These are phyloP conservation scores for Thalassarche chlororhynchos DNA, from an alignment of 2,113 vertebrate genomes.

Conservation along the genomic window DNA sequence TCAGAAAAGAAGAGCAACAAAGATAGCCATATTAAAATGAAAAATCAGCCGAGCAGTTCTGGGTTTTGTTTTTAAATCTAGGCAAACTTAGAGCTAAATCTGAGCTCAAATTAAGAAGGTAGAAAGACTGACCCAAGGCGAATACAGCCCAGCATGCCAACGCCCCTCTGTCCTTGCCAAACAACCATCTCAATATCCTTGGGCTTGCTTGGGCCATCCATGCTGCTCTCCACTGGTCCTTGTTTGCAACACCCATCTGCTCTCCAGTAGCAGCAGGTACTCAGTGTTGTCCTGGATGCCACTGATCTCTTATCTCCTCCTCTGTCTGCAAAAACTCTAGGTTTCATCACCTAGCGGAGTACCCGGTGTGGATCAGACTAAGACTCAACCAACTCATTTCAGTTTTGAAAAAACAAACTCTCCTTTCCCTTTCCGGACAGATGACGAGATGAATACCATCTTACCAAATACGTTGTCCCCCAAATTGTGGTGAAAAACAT, in stretches of 20 bases:
- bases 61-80: not conserved
- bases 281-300: not conserved
- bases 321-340: not conserved
- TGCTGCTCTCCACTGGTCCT: not conserved
- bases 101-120: not conserved
- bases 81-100: not conserved
- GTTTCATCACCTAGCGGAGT: not conserved
- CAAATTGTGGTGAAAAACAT: not conserved
- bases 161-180: not conserved
- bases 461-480: not conserved
- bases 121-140: not conserved
- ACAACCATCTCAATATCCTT: not conserved
- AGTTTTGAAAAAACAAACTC: not conserved
- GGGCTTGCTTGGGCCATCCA: not conserved
- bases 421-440: not conserved
- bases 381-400: not conserved
- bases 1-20: not conserved
- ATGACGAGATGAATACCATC: not conserved
- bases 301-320: not conserved
- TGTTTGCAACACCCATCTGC: not conserved
- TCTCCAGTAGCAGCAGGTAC: not conserved
- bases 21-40: not conserved
- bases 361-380: not conserved
- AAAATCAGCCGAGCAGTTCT: not conserved
- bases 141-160: not conserved